phyloP scores from a whole-genome alignment of 1,140 invertebrate species.

The Heliconius eleuchia region DNA sequence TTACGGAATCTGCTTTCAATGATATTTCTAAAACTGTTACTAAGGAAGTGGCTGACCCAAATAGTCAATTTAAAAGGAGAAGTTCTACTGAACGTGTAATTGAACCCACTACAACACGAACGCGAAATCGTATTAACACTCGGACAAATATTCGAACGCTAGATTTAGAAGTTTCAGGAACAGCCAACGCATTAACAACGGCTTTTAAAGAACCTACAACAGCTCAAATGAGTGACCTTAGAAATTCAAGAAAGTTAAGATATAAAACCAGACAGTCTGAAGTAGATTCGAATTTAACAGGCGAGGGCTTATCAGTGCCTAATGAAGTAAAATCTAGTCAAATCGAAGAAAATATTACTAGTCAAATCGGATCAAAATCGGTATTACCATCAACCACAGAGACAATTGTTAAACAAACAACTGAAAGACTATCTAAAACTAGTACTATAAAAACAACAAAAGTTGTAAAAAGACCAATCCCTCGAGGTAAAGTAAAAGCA shows the following conservation, averaged over 20 bases:
- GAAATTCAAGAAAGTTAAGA: conserved; percentile 66
- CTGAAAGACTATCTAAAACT: conserved; percentile 34
- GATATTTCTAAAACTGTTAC: conserved; percentile 53
- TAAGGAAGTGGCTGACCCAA: conserved; percentile 46
- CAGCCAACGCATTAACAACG: conserved; percentile 62
- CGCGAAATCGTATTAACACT: conserved; percentile 58
- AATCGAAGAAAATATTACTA: conserved; percentile 57
- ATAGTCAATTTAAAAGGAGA: conserved; percentile 59
- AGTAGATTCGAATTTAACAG: conserved; percentile 74
- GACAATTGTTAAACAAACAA: conserved; percentile 38
- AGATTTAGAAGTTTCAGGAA: conserved; percentile 66
- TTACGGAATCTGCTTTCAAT: conserved; percentile 44
- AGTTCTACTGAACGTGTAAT: conserved; percentile 51
- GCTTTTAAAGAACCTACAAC: conserved; percentile 61
- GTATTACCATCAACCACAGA: conserved; percentile 52
- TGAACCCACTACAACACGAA: conserved; percentile 46
- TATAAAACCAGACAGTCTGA: conserved; percentile 65
- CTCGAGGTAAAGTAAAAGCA: conserved; percentile 53
- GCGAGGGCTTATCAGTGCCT: conserved; percentile 53
- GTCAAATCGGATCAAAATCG: conserved; percentile 54
- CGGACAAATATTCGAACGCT: conserved; percentile 53
- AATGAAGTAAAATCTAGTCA: conserved; percentile 71
- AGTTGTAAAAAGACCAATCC: conserved; percentile 60
- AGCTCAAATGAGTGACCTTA: conserved; percentile 56
- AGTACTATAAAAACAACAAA: conserved; percentile 56